These are phyloP conservation scores for Echinometra lucunter DNA, from an alignment of 53 echinoderm and acorn worm genomes.

Conservation along the genomic window DNA sequence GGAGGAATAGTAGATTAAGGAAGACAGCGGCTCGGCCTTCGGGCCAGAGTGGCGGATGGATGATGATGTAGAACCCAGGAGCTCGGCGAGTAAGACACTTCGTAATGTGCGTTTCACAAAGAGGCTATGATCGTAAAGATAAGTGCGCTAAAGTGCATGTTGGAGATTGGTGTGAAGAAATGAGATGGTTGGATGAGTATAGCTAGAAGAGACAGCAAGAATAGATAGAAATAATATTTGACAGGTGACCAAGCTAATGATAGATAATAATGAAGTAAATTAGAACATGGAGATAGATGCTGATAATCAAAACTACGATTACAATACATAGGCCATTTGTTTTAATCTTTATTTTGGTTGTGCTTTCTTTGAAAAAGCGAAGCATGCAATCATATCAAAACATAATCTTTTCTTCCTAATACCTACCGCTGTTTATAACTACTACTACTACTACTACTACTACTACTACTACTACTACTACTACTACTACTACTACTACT, in stretches of 20 bases:
- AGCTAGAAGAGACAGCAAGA: conserved; percentile 7
- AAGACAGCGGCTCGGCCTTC: conserved; percentile 43
- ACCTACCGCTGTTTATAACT: no score
- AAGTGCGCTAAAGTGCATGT: conserved; percentile 25
- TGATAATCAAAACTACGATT: neutral
- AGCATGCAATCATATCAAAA: no score
- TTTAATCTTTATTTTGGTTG: no score
- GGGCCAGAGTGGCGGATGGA: conserved; percentile 20
- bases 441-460: no score
- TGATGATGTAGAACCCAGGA: neutral
- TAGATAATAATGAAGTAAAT: neutral
- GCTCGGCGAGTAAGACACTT: conserved; percentile 5
- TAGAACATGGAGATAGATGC: neutral
- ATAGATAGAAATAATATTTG: conserved; percentile 16
- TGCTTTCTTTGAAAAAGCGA: no score
- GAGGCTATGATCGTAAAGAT: conserved; percentile 51
- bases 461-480: no score
- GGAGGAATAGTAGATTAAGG: conserved; percentile 65
- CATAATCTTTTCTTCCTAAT: no score
- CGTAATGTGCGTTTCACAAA: conserved; percentile 20
- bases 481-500: no score
- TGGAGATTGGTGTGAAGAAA: conserved; percentile 14
- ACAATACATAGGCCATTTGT: neutral
- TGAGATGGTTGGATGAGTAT: neutral
- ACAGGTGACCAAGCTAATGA: conserved; percentile 13